These are phyloP conservation scores for Hylyphantes graminicola DNA, from an alignment of 1,140 invertebrate species.

Conservation along the genomic window DNA sequence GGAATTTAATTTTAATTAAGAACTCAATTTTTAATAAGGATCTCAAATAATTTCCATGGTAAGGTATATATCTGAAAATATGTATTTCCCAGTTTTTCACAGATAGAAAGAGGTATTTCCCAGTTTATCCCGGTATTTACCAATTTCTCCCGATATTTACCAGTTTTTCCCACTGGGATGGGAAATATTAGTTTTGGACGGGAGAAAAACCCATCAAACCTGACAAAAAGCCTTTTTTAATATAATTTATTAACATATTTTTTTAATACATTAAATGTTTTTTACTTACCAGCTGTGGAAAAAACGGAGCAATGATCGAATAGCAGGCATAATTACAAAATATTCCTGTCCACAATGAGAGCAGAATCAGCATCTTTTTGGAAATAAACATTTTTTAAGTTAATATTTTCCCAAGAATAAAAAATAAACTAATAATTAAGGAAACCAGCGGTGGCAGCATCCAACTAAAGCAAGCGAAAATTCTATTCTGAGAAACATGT, in stretches of 20 bases:
- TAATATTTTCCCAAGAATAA: not conserved
- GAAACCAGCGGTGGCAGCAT: not conserved
- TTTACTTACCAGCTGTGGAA: constrained; percentile 57
- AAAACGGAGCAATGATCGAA: constrained; percentile 59
- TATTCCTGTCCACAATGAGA: constrained; percentile 52
- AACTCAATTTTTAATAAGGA: too few relatives aligned
- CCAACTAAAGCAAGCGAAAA: not conserved
- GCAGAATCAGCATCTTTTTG: constrained; percentile 38
- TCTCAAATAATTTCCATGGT: too few relatives aligned
- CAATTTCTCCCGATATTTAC: too few relatives aligned
- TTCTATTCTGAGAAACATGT: not conserved
- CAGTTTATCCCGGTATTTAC: too few relatives aligned
- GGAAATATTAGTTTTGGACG: too few relatives aligned
- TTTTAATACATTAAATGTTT: not conserved
- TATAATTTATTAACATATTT: not conserved
- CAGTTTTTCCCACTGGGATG: too few relatives aligned
- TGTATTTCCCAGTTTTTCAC: too few relatives aligned
- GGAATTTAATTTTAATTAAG: too few relatives aligned
- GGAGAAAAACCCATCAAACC: too few relatives aligned
- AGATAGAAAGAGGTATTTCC: too few relatives aligned
- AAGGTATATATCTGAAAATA: too few relatives aligned
- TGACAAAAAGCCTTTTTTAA: not conserved
- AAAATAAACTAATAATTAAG: not conserved
- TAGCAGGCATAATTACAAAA: constrained; percentile 61
- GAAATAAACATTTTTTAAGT: constrained; percentile 37